These are phyloP conservation scores for Aptenodytes forsteri DNA, from an alignment of 2,113 vertebrate genomes.

Conservation along the genomic window DNA sequence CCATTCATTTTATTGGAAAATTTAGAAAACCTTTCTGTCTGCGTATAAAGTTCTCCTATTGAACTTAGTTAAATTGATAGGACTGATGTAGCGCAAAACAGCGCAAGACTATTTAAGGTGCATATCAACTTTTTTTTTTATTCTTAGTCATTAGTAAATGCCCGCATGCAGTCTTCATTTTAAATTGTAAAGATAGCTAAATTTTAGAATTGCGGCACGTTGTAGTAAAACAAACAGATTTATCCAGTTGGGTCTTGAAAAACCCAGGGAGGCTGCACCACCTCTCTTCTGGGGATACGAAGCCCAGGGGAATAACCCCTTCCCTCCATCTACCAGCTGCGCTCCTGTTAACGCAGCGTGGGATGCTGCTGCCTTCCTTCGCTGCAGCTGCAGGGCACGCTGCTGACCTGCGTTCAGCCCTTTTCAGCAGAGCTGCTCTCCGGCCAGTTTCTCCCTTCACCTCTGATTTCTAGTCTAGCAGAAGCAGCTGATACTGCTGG, in stretches of 20 bases:
- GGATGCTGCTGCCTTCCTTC: not conserved
- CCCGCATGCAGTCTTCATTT: not conserved
- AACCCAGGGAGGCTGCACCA: not conserved
- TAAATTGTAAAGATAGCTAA: not conserved
- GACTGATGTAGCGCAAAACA: not conserved
- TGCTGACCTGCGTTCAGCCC: accelerated
- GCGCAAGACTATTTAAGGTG: not conserved
- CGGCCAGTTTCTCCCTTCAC: not conserved
- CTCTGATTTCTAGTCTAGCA: not conserved
- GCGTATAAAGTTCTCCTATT: not conserved
- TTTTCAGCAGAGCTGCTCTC: not conserved
- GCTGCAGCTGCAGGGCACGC: not conserved
- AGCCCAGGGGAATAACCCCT: not conserved
- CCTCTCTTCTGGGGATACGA: not conserved
- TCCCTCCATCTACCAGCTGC: not conserved
- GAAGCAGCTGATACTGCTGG: not conserved
- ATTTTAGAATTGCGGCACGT: not conserved
- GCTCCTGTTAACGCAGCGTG: accelerated
- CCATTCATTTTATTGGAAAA: not conserved
- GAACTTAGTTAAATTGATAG: not conserved
- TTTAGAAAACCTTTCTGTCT: not conserved
- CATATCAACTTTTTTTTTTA: not conserved
- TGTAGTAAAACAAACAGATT: not conserved
- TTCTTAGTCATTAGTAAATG: not conserved
- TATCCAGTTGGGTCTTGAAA: not conserved